Conservation (phyloP, 2,113 vertebrate species). For the Hylia prasina region DNA sequence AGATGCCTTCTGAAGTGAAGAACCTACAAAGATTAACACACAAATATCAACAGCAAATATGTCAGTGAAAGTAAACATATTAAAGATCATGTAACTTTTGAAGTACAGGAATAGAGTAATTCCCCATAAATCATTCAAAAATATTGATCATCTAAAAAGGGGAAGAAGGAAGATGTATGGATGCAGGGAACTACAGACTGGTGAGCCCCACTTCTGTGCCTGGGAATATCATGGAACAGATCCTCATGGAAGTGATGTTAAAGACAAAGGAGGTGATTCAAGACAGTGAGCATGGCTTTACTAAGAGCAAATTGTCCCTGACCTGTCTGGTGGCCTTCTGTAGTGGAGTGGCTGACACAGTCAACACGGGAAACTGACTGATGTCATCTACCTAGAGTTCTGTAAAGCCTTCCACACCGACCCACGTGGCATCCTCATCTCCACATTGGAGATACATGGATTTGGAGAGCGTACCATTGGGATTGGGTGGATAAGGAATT, state of each 20-base stretch:
- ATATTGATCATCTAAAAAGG: not conserved
- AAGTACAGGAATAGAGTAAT: not conserved
- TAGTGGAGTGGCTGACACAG: not conserved
- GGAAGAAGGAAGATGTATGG: not conserved
- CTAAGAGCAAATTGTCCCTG: not conserved
- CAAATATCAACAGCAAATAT: not conserved
- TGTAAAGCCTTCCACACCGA: not conserved
- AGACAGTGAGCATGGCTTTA: not conserved
- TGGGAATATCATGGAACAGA: not conserved
- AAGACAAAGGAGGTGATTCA: not conserved
- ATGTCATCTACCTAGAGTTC: not conserved
- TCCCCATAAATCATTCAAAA: not conserved
- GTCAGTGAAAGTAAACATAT: not conserved
- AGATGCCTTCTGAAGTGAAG: not conserved
- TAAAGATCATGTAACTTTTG: not conserved
- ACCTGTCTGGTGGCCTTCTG: not conserved
- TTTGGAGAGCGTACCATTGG: not conserved
- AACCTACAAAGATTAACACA: slow-evolving; percentile 49
- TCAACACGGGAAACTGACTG: not conserved
- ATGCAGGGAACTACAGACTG: not conserved
- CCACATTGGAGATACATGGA: not conserved
- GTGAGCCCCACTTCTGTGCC: not conserved
- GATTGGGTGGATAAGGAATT: not conserved
- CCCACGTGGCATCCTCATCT: not conserved
- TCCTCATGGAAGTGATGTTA: not conserved